Conservation (phyloP, 1,140 invertebrate genomes). For the Hycleus cichorii region DNA sequence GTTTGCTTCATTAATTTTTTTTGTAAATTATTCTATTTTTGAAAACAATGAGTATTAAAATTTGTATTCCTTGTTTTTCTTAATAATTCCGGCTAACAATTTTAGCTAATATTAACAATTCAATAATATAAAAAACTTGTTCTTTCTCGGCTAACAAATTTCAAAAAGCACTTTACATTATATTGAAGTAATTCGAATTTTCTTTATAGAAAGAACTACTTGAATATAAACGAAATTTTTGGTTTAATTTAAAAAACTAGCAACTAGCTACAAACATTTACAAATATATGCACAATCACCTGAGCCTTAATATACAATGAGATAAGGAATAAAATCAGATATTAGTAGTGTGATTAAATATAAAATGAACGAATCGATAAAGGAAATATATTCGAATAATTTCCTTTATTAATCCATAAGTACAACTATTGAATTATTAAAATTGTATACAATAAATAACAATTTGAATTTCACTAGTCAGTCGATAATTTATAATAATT, state of each 20-base stretch:
- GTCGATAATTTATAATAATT: no score
- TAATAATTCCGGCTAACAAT: slow-evolving; percentile 15
- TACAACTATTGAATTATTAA: no score
- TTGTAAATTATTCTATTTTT: no score
- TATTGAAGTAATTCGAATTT: slow-evolving; percentile 3
- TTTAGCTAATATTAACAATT: slow-evolving; percentile 15
- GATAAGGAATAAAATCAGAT: no score
- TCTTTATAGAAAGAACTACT: slow-evolving; percentile 10
- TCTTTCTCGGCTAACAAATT: slow-evolving; percentile 17
- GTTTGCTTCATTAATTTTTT: background rate
- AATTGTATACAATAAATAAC: no score
- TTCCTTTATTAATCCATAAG: no score
- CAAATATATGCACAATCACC: slow-evolving; percentile 17
- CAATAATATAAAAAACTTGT: slow-evolving; percentile 24
- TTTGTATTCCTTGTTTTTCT: background rate
- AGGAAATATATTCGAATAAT: no score
- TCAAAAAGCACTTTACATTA: slow-evolving; percentile 1
- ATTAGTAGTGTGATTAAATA: background rate
- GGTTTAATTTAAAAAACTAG: no score
- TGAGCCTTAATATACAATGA: slow-evolving; percentile 17
- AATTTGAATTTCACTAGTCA: no score
- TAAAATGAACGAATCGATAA: background rate
- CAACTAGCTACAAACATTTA: slow-evolving; percentile 7
- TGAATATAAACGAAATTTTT: slow-evolving; percentile 6
- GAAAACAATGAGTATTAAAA: slow-evolving; percentile 24